Evolutionary conservation across 2,113 vertebrate species (phyloP).

Genomic region (Myanophis thanlyinensis): DNA sequence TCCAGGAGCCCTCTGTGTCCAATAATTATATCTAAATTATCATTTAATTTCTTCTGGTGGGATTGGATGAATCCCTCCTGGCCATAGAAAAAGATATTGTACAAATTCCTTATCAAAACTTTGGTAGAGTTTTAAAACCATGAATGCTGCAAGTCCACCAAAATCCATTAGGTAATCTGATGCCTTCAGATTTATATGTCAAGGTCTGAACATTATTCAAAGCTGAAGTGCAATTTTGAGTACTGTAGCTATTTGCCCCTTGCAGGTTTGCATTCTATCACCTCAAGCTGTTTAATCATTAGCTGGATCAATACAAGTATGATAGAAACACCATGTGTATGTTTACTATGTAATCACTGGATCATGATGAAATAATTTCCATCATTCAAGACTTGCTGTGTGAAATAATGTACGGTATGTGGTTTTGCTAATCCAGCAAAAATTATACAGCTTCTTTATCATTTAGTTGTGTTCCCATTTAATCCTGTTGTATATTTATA

Average conservation of each 20-base stretch:
- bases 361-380: not conserved
- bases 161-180: not conserved
- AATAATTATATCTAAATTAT: not conserved
- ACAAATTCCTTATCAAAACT: not conserved
- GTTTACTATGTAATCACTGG: not conserved
- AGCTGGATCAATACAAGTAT: not conserved
- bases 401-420: not conserved
- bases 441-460: not conserved
- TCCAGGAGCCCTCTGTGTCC: not conserved
- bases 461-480: not conserved
- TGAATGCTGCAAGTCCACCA: not conserved
- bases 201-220: not conserved
- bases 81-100: not conserved
- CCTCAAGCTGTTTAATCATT: not conserved
- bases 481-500: not conserved
- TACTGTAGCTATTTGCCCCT: not conserved
- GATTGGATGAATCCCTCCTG: not conserved
- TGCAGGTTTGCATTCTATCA: not conserved
- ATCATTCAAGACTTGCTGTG: not conserved
- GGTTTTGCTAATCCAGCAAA: not conserved
- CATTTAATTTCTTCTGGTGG: not conserved
- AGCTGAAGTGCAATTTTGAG: not conserved
- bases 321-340: not conserved
- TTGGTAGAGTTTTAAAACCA: not conserved
- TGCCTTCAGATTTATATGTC: not conserved